Conservation (phyloP, 2,797 vertebrate species). For the Esox masquinongy region DNA sequence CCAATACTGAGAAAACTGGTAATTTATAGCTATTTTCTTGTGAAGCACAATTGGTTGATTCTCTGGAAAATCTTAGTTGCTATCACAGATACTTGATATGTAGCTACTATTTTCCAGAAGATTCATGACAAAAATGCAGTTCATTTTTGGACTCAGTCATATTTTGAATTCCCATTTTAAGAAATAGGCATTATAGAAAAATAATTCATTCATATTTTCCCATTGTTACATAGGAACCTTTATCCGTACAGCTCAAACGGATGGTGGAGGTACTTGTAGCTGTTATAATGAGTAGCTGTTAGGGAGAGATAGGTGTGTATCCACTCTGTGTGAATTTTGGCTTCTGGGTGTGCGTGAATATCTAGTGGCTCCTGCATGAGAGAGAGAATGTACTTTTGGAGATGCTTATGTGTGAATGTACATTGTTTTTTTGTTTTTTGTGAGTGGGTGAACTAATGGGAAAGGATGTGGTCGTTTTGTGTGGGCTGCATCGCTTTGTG, state of each 20-base stretch:
- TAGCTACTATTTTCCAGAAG: too few species aligned
- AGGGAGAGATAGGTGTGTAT: constrained; percentile 22
- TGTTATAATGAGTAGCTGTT: constrained; percentile 6
- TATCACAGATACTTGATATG: too few species aligned
- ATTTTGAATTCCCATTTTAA: neutral
- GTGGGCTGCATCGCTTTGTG: constrained; percentile 45
- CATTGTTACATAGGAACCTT: constrained; percentile 16
- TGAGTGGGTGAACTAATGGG: constrained; percentile 68
- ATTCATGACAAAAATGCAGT: too few species aligned
- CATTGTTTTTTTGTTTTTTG: constrained; percentile 27
- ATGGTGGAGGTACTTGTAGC: neutral
- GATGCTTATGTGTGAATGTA: constrained; percentile 63
- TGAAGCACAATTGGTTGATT: too few species aligned
- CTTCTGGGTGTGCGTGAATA: constrained; percentile 33
- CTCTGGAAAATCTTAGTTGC: too few species aligned
- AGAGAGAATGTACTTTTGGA: constrained; percentile 54
- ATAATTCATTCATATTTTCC: constrained; percentile 57
- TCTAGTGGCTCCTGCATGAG: constrained; percentile 48
- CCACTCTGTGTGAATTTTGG: constrained; percentile 17
- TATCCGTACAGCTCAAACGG: constrained; percentile 15
- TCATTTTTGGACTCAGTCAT: neutral
- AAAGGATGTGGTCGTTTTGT: constrained; percentile 65
- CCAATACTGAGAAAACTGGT: too few species aligned
- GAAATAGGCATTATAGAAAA: neutral
- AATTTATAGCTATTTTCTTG: too few species aligned